Evolutionary conservation across 2,113 vertebrate species (phyloP).

Genomic region (Microtus richardsoni): DNA sequence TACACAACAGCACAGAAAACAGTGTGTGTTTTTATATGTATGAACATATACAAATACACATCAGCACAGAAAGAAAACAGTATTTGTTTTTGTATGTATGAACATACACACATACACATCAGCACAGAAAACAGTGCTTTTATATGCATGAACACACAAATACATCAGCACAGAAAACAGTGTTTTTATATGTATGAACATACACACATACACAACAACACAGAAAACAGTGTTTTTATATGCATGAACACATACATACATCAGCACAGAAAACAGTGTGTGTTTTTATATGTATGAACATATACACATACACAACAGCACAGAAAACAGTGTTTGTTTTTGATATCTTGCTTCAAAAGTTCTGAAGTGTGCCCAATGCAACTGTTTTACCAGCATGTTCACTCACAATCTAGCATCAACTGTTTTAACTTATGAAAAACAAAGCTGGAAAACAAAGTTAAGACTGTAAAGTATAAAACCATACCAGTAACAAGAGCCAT

Average conservation of each 20-base stretch:
- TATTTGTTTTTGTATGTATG: not conserved
- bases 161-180: not conserved
- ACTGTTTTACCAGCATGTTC: not conserved
- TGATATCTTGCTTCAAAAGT: not conserved
- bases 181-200: not conserved
- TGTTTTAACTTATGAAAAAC: slow-evolving; percentile 26
- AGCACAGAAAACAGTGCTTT: not conserved
- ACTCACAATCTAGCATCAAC: slow-evolving; percentile 22
- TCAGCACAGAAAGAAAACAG: too few species aligned
- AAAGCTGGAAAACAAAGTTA: slow-evolving; percentile 15
- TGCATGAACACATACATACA: not conserved
- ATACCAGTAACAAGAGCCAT: not conserved
- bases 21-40: not conserved
- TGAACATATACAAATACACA: too few species aligned
- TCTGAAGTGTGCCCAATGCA: not conserved
- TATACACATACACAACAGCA: too few species aligned
- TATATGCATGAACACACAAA: not conserved
- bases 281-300: not conserved
- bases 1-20: too few species aligned
- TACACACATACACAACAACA: not conserved
- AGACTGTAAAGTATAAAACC: slow-evolving; percentile 44
- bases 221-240: not conserved
- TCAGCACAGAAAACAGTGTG: not conserved
- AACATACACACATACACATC: not conserved
- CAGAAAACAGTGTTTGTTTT: not conserved